These are phyloP conservation scores for Enteromius fasciolatus DNA, from an alignment of 2,797 vertebrate genomes.

Conservation along the genomic window DNA sequence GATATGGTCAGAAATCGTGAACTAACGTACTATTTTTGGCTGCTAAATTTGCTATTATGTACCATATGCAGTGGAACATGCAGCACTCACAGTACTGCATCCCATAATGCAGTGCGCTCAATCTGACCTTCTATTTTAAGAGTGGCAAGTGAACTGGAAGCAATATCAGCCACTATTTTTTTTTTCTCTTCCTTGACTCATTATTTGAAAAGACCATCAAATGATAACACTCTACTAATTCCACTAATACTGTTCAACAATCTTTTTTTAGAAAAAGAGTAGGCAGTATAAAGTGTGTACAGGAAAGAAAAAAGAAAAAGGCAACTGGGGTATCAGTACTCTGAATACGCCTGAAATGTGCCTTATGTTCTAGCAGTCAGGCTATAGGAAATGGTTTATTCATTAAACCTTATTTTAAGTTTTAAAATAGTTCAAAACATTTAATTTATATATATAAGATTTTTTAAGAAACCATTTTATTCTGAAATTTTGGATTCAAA, in stretches of 20 bases:
- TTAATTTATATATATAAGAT: too few species aligned
- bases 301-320: too few species aligned
- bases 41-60: neutral
- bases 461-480: neutral
- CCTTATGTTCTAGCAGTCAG: neutral
- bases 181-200: neutral
- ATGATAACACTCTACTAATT: neutral
- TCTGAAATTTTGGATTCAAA: neutral
- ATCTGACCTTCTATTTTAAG: constrained; percentile 25
- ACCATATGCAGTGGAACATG: constrained; percentile 38
- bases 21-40: constrained; percentile 5
- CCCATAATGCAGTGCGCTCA: neutral
- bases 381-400: neutral
- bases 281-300: neutral
- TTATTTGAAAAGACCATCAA: neutral
- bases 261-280: neutral
- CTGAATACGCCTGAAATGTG: neutral
- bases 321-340: neutral
- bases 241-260: neutral
- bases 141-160: constrained; percentile 11
- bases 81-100: neutral
- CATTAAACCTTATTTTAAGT: neutral
- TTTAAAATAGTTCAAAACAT: neutral
- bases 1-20: neutral
- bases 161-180: neutral